phyloP scores from a whole-genome alignment of 2,797 vertebrate species.

The Epinephelus awoara region DNA sequence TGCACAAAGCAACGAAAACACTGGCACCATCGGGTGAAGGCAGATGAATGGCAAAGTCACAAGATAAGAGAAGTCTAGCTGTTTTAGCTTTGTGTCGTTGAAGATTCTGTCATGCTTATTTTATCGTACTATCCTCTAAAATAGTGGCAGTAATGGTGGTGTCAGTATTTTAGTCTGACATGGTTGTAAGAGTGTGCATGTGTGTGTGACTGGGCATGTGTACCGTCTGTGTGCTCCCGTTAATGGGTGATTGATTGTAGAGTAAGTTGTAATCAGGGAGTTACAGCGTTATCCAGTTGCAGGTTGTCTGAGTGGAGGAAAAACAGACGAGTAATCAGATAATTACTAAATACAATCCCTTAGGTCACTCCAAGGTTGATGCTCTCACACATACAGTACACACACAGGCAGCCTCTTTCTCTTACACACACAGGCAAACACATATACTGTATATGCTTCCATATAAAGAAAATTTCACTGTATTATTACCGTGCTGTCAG shows the following conservation, averaged over 20 bases:
- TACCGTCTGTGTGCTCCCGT: slow-evolving; percentile 30
- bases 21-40: slow-evolving; percentile 17
- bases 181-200: background rate
- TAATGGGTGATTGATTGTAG: slow-evolving; percentile 75
- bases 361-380: slow-evolving; percentile 72
- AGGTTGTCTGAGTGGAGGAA: slow-evolving; percentile 55
- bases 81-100: background rate
- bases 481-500: background rate
- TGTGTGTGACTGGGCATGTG: slow-evolving; percentile 12
- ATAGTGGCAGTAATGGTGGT: background rate
- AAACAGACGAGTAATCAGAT: slow-evolving; percentile 77
- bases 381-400: slow-evolving; percentile 28
- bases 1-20: slow-evolving; percentile 44
- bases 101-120: slow-evolving; percentile 14
- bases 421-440: background rate
- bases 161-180: slow-evolving; percentile 7
- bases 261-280: slow-evolving; percentile 75
- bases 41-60: slow-evolving; percentile 25
- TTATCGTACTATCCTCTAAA: background rate
- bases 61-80: slow-evolving; percentile 19
- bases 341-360: slow-evolving; percentile 76
- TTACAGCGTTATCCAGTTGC: slow-evolving; percentile 72
- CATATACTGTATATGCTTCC: background rate
- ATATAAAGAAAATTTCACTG: background rate
- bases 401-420: slow-evolving; percentile 5